Evolutionary conservation across 2,888 invertebrate species (phyloP).

Genomic region (Coleophora deauratella): DNA sequence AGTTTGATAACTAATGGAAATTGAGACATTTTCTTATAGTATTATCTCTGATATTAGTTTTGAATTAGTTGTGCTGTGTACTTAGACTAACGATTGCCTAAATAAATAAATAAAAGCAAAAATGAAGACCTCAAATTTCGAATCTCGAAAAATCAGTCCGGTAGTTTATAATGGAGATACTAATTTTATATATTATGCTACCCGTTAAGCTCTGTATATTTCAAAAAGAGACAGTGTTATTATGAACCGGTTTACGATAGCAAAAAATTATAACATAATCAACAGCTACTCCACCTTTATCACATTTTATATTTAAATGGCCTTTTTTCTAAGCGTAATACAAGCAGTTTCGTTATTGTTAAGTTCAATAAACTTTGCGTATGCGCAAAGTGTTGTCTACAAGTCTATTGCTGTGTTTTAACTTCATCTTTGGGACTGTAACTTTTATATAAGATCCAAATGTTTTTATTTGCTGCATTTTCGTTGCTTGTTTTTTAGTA

Average conservation of each 20-base stretch:
- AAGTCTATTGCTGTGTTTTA: too few species aligned
- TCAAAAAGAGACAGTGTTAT: slow-evolving; percentile 25
- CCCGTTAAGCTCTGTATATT: slow-evolving; percentile 27
- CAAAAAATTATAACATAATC: not conserved
- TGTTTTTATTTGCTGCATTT: too few species aligned
- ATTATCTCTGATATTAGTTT: slow-evolving; percentile 58
- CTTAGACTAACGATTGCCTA: slow-evolving; percentile 58
- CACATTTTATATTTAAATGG: too few species aligned
- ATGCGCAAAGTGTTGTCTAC: too few species aligned
- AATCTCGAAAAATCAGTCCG: slow-evolving; percentile 67
- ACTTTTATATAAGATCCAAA: too few species aligned
- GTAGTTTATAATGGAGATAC: slow-evolving; percentile 54
- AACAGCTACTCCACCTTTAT: too few species aligned
- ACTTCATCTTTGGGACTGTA: too few species aligned
- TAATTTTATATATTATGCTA: slow-evolving; percentile 45
- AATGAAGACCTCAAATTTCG: slow-evolving; percentile 49
- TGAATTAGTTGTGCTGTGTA: slow-evolving; percentile 71
- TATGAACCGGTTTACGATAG: too few species aligned
- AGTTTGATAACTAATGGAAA: slow-evolving; percentile 36
- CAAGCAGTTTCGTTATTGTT: too few species aligned
- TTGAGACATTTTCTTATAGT: slow-evolving; percentile 47
- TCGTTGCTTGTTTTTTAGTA: too few species aligned
- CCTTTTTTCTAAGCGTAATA: too few species aligned
- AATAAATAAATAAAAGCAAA: slow-evolving; percentile 26
- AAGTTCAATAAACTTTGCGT: too few species aligned